Conservation (phyloP, 92 coral and sea anemone species). For the Actinernus sp. region DNA sequence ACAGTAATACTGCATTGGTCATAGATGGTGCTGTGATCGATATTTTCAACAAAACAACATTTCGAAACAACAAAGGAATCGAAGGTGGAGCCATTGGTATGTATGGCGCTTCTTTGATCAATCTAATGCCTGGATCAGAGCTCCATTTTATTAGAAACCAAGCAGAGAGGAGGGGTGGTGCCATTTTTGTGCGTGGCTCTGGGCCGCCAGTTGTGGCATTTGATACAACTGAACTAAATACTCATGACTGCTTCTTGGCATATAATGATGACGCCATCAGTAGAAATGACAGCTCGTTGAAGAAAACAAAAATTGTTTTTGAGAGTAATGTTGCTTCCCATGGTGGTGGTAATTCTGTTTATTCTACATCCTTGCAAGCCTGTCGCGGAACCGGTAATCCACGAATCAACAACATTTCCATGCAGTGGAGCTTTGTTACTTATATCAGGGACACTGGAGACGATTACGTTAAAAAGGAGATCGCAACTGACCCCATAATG, state of each 20-base stretch:
- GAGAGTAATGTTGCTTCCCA: slow-evolving; percentile 60
- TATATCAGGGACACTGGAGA: slow-evolving; percentile 29
- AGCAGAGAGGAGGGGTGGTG: slow-evolving; percentile 87
- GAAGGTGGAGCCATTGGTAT: slow-evolving; percentile 92
- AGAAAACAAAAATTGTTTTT: slow-evolving; percentile 74
- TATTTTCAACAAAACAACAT: slow-evolving; percentile 51
- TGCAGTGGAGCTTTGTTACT: slow-evolving; percentile 69
- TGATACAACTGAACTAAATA: slow-evolving; percentile 80
- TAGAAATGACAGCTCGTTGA: slow-evolving; percentile 24
- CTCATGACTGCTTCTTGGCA: slow-evolving; percentile 80
- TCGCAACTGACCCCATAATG: slow-evolving; percentile 82
- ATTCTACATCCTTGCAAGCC: slow-evolving; percentile 85
- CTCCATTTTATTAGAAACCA: slow-evolving; percentile 58
- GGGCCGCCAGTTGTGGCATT: slow-evolving; percentile 93
- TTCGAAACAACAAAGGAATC: slow-evolving; percentile 74
- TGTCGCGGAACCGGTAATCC: slow-evolving; percentile 72
- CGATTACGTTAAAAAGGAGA: slow-evolving; percentile 41
- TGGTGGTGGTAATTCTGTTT: slow-evolving; percentile 83
- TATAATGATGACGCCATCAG: slow-evolving; percentile 41
- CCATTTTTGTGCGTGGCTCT: slow-evolving; percentile 67
- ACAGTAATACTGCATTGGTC: slow-evolving; percentile 84
- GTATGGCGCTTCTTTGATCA: slow-evolving; percentile 80
- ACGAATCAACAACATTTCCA: slow-evolving; percentile 67
- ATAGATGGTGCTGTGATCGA: slow-evolving; percentile 72
- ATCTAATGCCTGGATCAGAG: slow-evolving; percentile 66